phyloP scores from a whole-genome alignment of 2,797 vertebrate species.

The Sarcoramphus papa region DNA sequence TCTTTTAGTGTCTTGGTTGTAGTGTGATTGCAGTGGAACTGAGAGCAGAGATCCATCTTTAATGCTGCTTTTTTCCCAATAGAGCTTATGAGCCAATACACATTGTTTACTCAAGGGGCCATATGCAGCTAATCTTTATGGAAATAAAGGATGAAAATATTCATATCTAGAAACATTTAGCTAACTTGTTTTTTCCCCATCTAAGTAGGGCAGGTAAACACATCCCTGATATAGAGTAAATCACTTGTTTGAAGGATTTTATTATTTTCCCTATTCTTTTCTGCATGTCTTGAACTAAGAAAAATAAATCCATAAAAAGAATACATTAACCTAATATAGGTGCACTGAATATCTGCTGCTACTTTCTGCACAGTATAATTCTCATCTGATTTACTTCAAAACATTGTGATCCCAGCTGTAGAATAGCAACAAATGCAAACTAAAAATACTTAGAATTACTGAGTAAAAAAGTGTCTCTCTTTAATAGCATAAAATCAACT shows the following conservation, averaged over 20 bases:
- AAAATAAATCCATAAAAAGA: constrained; percentile 65
- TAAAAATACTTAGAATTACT: constrained; percentile 51
- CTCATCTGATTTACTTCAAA: constrained; percentile 66
- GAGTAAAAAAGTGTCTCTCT: constrained; percentile 16
- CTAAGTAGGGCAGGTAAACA: constrained; percentile 70
- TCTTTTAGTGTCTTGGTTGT: constrained; percentile 54
- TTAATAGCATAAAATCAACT: background rate
- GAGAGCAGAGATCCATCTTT: constrained; percentile 59
- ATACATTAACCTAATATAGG: constrained; percentile 67
- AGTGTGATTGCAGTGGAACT: constrained; percentile 60
- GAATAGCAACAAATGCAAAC: constrained; percentile 31
- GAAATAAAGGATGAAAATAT: constrained; percentile 74
- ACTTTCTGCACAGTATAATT: constrained; percentile 23
- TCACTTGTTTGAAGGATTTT: constrained; percentile 60
- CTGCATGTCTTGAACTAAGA: constrained; percentile 26
- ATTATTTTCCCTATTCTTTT: constrained; percentile 51
- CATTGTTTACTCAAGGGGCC: constrained; percentile 57
- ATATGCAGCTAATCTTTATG: constrained; percentile 69
- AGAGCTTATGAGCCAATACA: constrained; percentile 36
- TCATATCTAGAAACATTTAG: constrained; percentile 67
- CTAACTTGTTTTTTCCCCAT: constrained; percentile 54
- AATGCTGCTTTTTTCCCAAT: background rate
- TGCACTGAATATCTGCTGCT: constrained; percentile 45
- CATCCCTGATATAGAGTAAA: constrained; percentile 66
- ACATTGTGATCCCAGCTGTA: constrained; percentile 61